These are phyloP conservation scores for Hyles lineata DNA, from an alignment of 2,888 invertebrate genomes.

Conservation along the genomic window DNA sequence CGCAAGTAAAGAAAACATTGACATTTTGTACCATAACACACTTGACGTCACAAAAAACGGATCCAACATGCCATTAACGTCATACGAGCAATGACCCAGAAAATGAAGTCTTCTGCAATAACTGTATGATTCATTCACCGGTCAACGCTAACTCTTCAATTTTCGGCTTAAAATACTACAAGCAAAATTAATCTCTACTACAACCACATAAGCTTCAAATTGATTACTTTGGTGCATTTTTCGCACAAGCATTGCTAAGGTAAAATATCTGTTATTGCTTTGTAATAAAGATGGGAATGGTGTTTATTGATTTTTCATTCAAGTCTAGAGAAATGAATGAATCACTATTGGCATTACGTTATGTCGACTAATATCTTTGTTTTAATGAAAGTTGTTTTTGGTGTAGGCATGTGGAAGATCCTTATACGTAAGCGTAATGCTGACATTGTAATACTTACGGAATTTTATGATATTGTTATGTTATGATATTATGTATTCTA, in stretches of 20 bases:
- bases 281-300: not conserved
- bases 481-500: too few species aligned
- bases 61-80: not conserved
- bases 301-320: not conserved
- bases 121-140: conserved; percentile 23
- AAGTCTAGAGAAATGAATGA: conserved; percentile 13
- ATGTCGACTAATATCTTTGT: conserved; percentile 11
- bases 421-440: not conserved
- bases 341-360: not conserved
- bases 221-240: not conserved
- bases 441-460: too few species aligned
- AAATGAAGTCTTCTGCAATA: conserved; percentile 23
- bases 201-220: not conserved
- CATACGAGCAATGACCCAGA: conserved; percentile 26
- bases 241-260: not conserved
- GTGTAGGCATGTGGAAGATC: not conserved
- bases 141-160: conserved; percentile 8
- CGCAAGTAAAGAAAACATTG: too few species aligned
- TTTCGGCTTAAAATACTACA: not conserved
- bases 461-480: too few species aligned
- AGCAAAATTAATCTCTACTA: not conserved
- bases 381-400: conserved; percentile 5
- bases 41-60: conserved; percentile 16
- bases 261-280: not conserved
- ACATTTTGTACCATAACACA: too few species aligned